A percentile compares a stretch with the other conserved stretches of the same genome.
Evolutionary conservation across 2,797 vertebrate species (phyloP).

Genomic region (Gymnoscopelus braueri): DNA sequence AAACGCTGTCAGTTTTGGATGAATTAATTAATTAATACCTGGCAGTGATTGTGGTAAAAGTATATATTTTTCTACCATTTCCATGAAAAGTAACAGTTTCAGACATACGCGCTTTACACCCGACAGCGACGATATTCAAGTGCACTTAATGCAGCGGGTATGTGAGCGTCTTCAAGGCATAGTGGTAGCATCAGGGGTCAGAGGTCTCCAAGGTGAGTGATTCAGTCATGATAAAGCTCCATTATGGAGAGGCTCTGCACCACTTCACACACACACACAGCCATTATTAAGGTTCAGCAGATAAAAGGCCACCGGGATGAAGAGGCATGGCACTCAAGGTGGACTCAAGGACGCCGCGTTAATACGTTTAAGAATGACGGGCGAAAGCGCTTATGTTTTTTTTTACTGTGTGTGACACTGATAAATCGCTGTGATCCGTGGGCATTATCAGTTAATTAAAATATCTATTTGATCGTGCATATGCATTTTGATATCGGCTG

Average conservation of each 20-base stretch:
- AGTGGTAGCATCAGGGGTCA: not conserved
- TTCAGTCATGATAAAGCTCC: conserved; percentile 1
- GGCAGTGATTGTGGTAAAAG: too few relatives aligned
- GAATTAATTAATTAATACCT: too few relatives aligned
- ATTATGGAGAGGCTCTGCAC: not conserved
- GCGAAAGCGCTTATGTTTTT: too few relatives aligned
- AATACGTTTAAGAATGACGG: not conserved
- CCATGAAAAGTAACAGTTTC: too few relatives aligned
- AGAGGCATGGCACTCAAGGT: not conserved
- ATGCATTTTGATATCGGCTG: conserved; percentile 11
- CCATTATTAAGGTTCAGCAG: not conserved
- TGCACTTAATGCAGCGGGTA: not conserved
- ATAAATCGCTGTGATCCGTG: not conserved
- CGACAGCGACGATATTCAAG: not conserved
- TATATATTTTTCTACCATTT: too few relatives aligned
- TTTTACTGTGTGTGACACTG: not conserved
- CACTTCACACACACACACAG: not conserved
- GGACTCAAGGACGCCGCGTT: not conserved
- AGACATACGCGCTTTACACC: too few relatives aligned
- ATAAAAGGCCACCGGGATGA: not conserved
- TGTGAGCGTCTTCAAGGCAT: not conserved
- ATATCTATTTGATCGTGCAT: conserved; percentile 13
- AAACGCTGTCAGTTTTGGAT: too few relatives aligned
- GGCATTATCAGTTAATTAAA: conserved; percentile 7
- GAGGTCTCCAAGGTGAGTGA: not conserved